phyloP scores from a whole-genome alignment of 2,113 vertebrate species.

The Cyanoderma ruficeps region DNA sequence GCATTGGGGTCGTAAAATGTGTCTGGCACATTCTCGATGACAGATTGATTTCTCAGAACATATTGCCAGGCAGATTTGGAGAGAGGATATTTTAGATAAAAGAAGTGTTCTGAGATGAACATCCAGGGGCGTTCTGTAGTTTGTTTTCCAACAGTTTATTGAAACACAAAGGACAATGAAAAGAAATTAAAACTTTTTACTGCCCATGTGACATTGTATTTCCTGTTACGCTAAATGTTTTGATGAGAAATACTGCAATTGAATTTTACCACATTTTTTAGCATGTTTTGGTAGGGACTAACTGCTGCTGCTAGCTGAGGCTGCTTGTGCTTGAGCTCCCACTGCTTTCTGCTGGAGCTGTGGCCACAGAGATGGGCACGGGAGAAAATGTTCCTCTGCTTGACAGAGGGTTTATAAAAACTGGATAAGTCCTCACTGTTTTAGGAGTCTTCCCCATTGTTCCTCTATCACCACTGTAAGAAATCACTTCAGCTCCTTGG shows the following conservation, averaged over 20 bases:
- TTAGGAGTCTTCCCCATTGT: neutral
- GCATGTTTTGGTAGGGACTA: neutral
- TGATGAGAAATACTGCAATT: neutral
- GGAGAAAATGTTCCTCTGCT: neutral
- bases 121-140: neutral
- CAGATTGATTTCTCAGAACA: neutral
- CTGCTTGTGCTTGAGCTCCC: neutral
- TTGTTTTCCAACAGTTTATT: neutral
- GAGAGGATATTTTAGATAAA: neutral
- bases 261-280: neutral
- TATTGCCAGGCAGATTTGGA: neutral
- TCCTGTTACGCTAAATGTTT: neutral
- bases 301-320: neutral
- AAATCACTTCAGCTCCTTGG: neutral
- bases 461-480: neutral
- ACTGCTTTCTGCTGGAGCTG: neutral
- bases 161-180: neutral
- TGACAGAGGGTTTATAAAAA: neutral
- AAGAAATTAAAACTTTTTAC: neutral
- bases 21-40: neutral
- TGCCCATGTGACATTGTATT: neutral
- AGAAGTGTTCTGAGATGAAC: neutral
- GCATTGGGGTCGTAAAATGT: rapidly evolving
- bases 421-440: neutral
- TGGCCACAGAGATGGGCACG: rapidly evolving